A percentile compares a stretch with the other conserved stretches of the same genome.
These are phyloP conservation scores for Rhopalosiphum maidis DNA, from an alignment of 1,140 invertebrate genomes.

Conservation along the genomic window DNA sequence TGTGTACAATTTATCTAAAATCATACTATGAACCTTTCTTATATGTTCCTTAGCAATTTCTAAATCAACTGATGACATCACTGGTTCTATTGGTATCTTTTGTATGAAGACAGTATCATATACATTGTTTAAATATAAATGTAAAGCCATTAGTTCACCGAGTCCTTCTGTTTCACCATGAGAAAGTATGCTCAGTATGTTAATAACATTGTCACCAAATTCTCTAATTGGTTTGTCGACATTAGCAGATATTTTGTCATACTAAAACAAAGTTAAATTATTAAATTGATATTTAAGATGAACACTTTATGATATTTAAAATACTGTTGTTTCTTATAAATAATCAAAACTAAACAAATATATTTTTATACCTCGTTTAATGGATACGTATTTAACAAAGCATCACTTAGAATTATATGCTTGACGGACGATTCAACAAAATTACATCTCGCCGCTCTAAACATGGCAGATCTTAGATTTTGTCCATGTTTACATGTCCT, in stretches of 20 bases:
- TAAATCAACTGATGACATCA: not conserved
- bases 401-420: conserved; percentile 21
- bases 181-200: not conserved
- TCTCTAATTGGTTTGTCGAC: not conserved
- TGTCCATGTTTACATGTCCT: not conserved
- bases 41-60: not conserved
- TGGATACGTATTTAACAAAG: not conserved
- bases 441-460: not conserved
- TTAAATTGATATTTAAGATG: not conserved
- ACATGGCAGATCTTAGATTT: conserved; percentile 14
- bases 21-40: not conserved
- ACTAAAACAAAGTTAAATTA: not conserved
- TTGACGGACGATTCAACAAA: conserved; percentile 28
- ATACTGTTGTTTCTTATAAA: not conserved
- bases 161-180: not conserved
- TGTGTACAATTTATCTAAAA: not conserved
- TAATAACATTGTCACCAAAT: not conserved
- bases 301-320: not conserved
- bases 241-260: fast-evolving
- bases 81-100: not conserved
- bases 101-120: not conserved
- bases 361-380: not conserved
- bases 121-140: conserved; percentile 34
- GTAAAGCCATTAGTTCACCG: conserved; percentile 18
- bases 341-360: not conserved